Conservation (phyloP, 1,140 invertebrate species). For the Diabrotica undecimpunctata region DNA sequence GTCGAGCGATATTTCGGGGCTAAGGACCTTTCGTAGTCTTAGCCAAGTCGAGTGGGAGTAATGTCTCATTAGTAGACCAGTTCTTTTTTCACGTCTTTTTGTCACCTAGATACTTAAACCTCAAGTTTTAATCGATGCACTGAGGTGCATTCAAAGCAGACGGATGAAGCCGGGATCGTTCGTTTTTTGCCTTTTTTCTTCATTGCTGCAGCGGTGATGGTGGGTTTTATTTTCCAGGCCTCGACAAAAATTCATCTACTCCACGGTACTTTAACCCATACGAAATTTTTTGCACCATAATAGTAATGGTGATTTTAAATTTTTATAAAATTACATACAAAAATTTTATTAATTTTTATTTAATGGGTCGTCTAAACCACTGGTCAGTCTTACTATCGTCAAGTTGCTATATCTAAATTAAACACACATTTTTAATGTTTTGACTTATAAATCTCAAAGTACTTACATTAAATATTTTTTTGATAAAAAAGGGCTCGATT, state of each 20-base stretch:
- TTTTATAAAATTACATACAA: too few species aligned
- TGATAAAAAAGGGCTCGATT: too few species aligned
- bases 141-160: conserved; percentile 20
- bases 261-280: background rate
- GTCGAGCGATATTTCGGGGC: conserved; percentile 18
- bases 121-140: conserved; percentile 37
- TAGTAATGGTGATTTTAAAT: background rate
- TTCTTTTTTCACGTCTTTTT: conserved; percentile 33
- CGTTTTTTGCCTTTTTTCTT: conserved; percentile 7
- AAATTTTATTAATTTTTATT: too few species aligned
- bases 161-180: conserved; percentile 10
- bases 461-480: too few species aligned
- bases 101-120: conserved; percentile 30
- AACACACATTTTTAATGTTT: too few species aligned
- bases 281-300: background rate
- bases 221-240: conserved; percentile 15
- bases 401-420: too few species aligned
- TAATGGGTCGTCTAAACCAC: too few species aligned
- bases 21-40: conserved; percentile 20
- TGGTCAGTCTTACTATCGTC: too few species aligned
- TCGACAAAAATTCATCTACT: conserved; percentile 13
- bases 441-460: too few species aligned
- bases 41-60: conserved; percentile 36
- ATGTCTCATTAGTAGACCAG: conserved; percentile 40
- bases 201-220: background rate